These are phyloP conservation scores for Druon quercuslanigerum DNA, from an alignment of 1,140 invertebrate genomes.

Conservation along the genomic window DNA sequence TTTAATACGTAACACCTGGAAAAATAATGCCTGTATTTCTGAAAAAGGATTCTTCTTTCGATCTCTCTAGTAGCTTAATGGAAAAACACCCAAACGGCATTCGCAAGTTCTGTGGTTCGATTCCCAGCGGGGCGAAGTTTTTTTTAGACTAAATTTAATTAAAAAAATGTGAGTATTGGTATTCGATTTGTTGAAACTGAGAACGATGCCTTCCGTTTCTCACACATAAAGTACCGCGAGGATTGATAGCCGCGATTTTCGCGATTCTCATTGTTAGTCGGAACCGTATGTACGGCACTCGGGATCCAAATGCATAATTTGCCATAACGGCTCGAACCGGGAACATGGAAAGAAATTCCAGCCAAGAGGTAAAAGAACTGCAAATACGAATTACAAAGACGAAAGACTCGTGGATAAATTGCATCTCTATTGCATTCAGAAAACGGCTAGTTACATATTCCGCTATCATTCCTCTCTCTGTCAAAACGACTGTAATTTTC, in stretches of 20 bases:
- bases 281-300: conserved; percentile 23
- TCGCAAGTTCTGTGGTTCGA: too few relatives aligned
- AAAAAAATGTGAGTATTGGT: not conserved
- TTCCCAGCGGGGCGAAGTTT: too few relatives aligned
- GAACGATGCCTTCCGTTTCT: not conserved
- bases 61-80: too few relatives aligned
- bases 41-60: too few relatives aligned
- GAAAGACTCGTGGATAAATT: not conserved
- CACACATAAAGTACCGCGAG: not conserved
- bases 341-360: not conserved
- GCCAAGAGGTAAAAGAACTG: not conserved
- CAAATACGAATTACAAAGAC: not conserved
- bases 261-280: conserved; percentile 31
- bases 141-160: too few relatives aligned
- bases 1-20: too few relatives aligned
- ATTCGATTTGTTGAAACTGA: not conserved
- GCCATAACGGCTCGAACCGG: conserved; percentile 35
- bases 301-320: conserved; percentile 45
- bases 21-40: too few relatives aligned
- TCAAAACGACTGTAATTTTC: not conserved
- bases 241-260: conserved; percentile 31
- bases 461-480: not conserved
- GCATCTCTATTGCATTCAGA: not conserved
- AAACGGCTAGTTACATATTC: not conserved
- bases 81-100: too few relatives aligned